These are phyloP conservation scores for Lasioglossum villosulum DNA, from an alignment of 2,888 invertebrate species.

Conservation along the genomic window DNA sequence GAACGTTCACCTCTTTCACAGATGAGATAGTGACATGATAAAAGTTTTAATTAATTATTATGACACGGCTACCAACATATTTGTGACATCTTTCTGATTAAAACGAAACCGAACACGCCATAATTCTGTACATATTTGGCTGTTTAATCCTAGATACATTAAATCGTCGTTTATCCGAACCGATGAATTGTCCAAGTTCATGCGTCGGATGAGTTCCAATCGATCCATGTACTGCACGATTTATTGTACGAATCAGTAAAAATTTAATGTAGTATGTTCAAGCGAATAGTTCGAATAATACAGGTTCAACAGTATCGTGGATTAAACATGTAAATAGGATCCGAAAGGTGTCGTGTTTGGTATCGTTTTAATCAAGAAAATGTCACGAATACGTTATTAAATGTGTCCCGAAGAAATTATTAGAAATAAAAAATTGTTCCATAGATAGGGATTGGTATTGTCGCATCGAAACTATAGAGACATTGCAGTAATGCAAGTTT, in stretches of 20 bases:
- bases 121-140: not conserved
- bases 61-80: not conserved
- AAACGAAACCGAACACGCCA: not conserved
- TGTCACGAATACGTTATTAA: not conserved
- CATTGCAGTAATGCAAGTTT: not conserved
- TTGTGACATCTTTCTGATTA: not conserved
- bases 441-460: not conserved
- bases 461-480: not conserved
- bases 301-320: not conserved
- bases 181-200: too few species aligned
- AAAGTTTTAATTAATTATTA: not conserved
- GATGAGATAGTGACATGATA: too few species aligned
- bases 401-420: not conserved
- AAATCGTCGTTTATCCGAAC: too few species aligned
- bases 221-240: too few species aligned
- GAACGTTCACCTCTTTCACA: too few species aligned
- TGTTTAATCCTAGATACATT: not conserved
- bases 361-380: not conserved
- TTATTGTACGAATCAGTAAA: too few species aligned
- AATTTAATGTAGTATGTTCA: too few species aligned
- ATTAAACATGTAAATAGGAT: too few species aligned
- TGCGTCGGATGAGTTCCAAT: too few species aligned
- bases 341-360: not conserved
- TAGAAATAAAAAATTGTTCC: not conserved
- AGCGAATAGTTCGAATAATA: not conserved